Percentiles rank a stretch among this genome's conserved stretches.
These are phyloP conservation scores for Epinephelus lanceolatus DNA, from an alignment of 2,113 vertebrate species.

Conservation along the genomic window DNA sequence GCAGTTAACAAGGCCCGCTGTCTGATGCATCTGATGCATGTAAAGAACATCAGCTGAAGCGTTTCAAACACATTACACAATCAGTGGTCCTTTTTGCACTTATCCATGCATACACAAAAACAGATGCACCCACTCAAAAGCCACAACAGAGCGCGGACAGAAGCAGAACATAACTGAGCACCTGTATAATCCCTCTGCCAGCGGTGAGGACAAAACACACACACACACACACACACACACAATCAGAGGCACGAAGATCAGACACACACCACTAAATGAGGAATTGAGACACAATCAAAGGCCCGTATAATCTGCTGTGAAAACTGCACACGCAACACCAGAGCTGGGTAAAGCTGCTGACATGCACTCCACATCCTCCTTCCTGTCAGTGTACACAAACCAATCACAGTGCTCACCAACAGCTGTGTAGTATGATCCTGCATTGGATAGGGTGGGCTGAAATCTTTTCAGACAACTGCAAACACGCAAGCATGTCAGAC, in stretches of 20 bases:
- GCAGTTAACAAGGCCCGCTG: too few species aligned
- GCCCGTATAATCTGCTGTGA: constrained; percentile 38
- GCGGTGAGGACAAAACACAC: not conserved
- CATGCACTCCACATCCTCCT: constrained; percentile 13
- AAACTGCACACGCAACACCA: constrained; percentile 38
- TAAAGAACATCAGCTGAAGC: constrained; percentile 50
- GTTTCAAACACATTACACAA: constrained; percentile 59
- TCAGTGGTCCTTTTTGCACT: constrained; percentile 13
- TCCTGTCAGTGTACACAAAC: constrained; percentile 24
- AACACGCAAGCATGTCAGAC: constrained; percentile 40
- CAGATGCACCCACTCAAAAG: constrained; percentile 19
- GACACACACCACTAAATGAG: constrained; percentile 6
- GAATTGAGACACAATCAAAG: constrained; percentile 17
- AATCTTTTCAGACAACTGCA: constrained; percentile 27
- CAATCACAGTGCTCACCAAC: constrained; percentile 39
- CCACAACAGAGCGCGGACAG: constrained; percentile 11
- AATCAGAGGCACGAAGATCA: constrained; percentile 19
- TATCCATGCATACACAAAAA: constrained; percentile 9
- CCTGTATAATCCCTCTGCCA: constrained; percentile 39
- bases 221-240: not conserved
- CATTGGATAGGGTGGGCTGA: not conserved
- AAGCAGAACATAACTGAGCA: constrained; percentile 20
- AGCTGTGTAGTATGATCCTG: constrained; percentile 36
- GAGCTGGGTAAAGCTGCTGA: constrained; percentile 43
- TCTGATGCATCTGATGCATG: constrained; percentile 28